Evolutionary conservation across 2,888 invertebrate species (phyloP), one percentile per base, ranked within the genome.

Genomic region (Seira sanloemensis): DNA sequence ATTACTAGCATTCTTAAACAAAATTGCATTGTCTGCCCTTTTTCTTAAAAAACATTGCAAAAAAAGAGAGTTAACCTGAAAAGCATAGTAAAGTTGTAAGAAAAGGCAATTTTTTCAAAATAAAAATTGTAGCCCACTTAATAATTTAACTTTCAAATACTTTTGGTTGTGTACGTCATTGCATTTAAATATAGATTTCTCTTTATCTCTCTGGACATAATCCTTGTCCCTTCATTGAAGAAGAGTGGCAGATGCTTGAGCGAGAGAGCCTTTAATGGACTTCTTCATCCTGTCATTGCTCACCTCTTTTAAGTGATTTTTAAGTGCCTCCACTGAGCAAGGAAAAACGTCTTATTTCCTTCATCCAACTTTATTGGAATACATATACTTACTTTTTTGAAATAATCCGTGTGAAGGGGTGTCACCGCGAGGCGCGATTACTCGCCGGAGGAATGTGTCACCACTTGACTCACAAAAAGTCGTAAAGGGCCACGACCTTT

Each of bases 261-360:
- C n/a, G n/a, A n/a, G n/a, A n/a, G n/a, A 74, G 37, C 27, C 62
- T 37, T 71, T 78, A 78, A 78, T 78, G 78, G 78, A 37, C 65
- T 68, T n/a, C n/a, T n/a, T n/a, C n/a, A 1, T n/a, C 1, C 16
- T 18, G 21, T 18, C 50, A 46, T 24, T 7, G 7, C 66, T 19
- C 23, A 46, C 65, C 21, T 65, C 9, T 37, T 66, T 72, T 72
- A 79, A 79, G 79, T 79, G 79, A 79, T 72, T 79, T 78, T 79
- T 79, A 79, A 79, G 79, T 79, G 79, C 19, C 66, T 79, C 72
- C 25, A n/a, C n/a, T n/a, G n/a, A n/a, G n/a, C n/a, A n/a, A n/a
- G n/a, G n/a, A n/a, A n/a, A n/a, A n/a, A n/a, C n/a, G n/a, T 73
- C 18, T 23, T 18, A 12, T 25, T 18, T 12, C 37, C n/a, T 46